These are phyloP conservation scores for Nannospalax galili DNA, from an alignment of 2,113 vertebrate species.

Conservation along the genomic window DNA sequence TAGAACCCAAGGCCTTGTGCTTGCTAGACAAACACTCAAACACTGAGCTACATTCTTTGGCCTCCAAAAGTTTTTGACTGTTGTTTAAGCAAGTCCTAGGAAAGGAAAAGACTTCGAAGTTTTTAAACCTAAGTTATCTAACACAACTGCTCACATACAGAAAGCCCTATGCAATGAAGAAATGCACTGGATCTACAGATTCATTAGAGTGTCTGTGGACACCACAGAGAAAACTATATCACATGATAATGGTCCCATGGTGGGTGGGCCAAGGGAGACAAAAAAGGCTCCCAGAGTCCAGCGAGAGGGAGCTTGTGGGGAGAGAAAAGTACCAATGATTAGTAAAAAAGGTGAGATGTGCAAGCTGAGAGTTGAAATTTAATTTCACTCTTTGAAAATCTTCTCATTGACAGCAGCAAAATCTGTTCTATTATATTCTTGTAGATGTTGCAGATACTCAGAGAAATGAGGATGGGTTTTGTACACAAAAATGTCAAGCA, in stretches of 20 bases:
- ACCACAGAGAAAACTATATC: not conserved
- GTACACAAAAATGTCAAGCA: not conserved
- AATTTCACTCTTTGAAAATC: not conserved
- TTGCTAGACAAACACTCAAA: no score
- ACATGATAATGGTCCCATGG: not conserved
- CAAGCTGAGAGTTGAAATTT: not conserved
- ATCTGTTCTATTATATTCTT: not conserved
- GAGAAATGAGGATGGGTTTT: not conserved
- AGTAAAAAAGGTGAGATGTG: not conserved
- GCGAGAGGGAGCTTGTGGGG: not conserved
- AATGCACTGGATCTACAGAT: not conserved
- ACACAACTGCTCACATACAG: not conserved
- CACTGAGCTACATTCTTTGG: not conserved
- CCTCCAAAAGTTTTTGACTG: not conserved
- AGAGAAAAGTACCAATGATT: not conserved
- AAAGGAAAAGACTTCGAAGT: not conserved
- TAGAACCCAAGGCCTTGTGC: no score
- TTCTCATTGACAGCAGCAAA: not conserved
- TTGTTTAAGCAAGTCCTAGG: conserved; percentile 7
- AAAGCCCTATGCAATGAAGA: conserved; percentile 2
- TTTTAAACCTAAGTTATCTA: not conserved
- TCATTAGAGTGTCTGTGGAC: no score
- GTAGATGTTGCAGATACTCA: not conserved
- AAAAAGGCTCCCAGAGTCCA: not conserved
- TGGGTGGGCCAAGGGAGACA: not conserved